Conservation (phyloP, 2,113 vertebrate species). For the Entomyzon cyanotis region DNA sequence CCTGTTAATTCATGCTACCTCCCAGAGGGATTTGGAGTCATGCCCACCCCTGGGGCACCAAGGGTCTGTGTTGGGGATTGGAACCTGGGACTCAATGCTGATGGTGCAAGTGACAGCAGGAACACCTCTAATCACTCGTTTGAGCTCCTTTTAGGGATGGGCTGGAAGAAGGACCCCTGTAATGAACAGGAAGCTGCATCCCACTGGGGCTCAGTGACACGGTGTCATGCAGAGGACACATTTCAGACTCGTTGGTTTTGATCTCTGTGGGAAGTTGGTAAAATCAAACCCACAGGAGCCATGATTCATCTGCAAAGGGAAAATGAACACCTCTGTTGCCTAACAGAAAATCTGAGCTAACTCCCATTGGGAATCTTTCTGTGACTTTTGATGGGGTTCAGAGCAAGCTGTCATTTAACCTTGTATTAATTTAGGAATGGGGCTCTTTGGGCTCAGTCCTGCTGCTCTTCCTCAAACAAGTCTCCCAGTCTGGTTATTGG, state of each 20-base stretch:
- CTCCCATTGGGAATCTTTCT: background rate
- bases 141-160: constrained; percentile 28
- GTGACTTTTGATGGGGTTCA: constrained; percentile 13
- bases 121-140: constrained; percentile 46
- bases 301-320: constrained; percentile 65
- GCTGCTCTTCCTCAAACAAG: background rate
- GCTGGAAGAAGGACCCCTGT: constrained; percentile 40
- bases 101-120: constrained; percentile 32
- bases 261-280: constrained; percentile 31
- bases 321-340: constrained; percentile 52
- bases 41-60: background rate
- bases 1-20: background rate
- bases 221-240: background rate
- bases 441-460: background rate
- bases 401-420: background rate
- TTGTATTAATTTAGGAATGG: background rate
- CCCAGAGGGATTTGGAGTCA: background rate
- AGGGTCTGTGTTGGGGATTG: background rate
- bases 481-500: background rate
- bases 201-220: constrained; percentile 11
- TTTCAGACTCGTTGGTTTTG: background rate
- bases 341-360: background rate
- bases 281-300: constrained; percentile 69
- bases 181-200: constrained; percentile 37
- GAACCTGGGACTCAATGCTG: constrained; percentile 6